Percentiles rank a stretch among this genome's conserved stretches.
These are phyloP conservation scores for Phalacrocorax brasilianus DNA, from an alignment of 2,113 vertebrate species.

Conservation along the genomic window DNA sequence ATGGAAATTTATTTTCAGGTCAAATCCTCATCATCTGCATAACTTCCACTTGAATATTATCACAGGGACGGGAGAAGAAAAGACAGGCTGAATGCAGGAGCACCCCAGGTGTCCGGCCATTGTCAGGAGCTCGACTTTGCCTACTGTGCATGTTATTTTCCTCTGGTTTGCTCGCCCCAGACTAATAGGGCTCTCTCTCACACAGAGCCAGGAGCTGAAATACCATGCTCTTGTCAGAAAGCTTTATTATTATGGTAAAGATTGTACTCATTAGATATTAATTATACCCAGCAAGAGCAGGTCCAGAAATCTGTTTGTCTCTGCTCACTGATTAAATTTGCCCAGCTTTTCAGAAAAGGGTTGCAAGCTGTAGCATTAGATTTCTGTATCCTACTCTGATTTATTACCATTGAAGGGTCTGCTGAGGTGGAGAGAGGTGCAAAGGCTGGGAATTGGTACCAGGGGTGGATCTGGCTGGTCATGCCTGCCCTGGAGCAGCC, in stretches of 20 bases:
- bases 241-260: slow-evolving; percentile 62
- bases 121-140: slow-evolving; percentile 24
- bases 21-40: slow-evolving; percentile 50
- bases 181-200: not conserved
- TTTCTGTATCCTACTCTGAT: not conserved
- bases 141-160: slow-evolving; percentile 36
- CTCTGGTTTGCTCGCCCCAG: not conserved
- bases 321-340: not conserved
- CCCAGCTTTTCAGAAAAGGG: not conserved
- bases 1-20: slow-evolving; percentile 44
- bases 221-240: slow-evolving; percentile 41
- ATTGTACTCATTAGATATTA: slow-evolving; percentile 63
- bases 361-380: not conserved
- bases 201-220: slow-evolving; percentile 24
- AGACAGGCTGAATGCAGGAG: not conserved
- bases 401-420: not conserved
- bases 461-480: not conserved
- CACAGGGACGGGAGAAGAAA: slow-evolving; percentile 27
- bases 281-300: slow-evolving; percentile 53
- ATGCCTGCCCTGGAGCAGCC: not conserved
- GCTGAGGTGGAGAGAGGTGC: not conserved
- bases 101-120: slow-evolving; percentile 41
- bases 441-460: not conserved
- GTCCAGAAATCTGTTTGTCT: slow-evolving; percentile 55
- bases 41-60: slow-evolving; percentile 2